These are phyloP conservation scores for Trissolcus japonicus DNA, from an alignment of 2,888 invertebrate genomes.

Conservation along the genomic window DNA sequence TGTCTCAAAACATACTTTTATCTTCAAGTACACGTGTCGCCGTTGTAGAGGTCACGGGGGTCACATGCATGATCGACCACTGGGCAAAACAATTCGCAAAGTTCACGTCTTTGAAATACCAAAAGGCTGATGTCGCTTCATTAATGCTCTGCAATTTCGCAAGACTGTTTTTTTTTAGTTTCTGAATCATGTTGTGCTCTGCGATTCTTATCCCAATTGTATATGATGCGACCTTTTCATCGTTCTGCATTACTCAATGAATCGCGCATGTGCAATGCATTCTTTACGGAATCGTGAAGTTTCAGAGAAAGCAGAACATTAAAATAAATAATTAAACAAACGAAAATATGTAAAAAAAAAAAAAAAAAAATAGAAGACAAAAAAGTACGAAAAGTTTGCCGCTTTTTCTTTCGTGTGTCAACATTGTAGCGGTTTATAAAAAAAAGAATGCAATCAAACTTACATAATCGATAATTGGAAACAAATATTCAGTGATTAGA, in stretches of 20 bases:
- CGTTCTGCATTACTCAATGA: background rate
- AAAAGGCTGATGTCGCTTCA: background rate
- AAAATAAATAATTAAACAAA: too few relatives aligned
- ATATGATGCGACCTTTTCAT: background rate
- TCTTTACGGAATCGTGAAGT: background rate
- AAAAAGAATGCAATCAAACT: background rate
- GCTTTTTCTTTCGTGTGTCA: too few relatives aligned
- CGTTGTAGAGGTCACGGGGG: background rate
- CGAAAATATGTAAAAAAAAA: background rate
- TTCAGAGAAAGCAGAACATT: background rate
- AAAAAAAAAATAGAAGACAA: background rate
- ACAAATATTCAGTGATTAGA: background rate
- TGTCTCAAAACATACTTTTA: too few relatives aligned
- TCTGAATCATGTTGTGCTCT: background rate
- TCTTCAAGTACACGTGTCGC: too few relatives aligned
- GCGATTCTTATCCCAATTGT: constrained; percentile 3
- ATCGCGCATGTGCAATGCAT: background rate
- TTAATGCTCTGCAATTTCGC: constrained; percentile 19
- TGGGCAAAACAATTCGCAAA: constrained; percentile 40
- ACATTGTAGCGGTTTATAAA: background rate
- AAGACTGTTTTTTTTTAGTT: constrained; percentile 1
- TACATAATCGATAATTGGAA: constrained; percentile 5
- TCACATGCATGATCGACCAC: background rate
- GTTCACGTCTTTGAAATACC: constrained; percentile 5
- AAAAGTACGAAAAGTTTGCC: too few relatives aligned